Base-by-base conservation (phyloP, 2,888 invertebrate species). In the Andrena camellia region DNA sequence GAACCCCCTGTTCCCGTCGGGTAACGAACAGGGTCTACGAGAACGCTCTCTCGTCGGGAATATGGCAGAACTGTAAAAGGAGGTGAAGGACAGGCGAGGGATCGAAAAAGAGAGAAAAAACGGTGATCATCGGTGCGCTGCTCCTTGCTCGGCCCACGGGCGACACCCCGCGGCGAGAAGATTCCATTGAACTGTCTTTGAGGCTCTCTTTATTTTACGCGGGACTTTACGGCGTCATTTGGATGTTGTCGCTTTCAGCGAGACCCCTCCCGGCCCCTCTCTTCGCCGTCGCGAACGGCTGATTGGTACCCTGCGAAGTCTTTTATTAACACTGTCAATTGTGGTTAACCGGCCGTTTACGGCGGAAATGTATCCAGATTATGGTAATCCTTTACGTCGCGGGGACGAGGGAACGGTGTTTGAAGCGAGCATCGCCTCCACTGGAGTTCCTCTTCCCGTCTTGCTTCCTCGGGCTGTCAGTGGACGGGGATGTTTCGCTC, bases 81-180 rank as follows among this genome's bases (percentile, higher is more conserved):
- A 83, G 81, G 85, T 83, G 87, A 78, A 86, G 87, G 80, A 83
- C 80, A 77, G 75, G 71, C 69, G 77, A 76, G 71, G 76, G 73
- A 69, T 75, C 78, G 72, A 50, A 67, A 35, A 66, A 35, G 67
- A 72, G 73, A 54, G 52, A 52, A 57, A 70, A 33, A 29, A 71
- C 26, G 60, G 62, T 48, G 69, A 70, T 70, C 69, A 59, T 57
- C 42, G 42, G 57, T 74, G 78, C 20, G 78, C 69, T 78, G 62
- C 78, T 74, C 10, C 60, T 68, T 64, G 17, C 17, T 13, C 68
- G 67, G 69, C 59, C 60, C 64, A 57, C 42, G 71, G 70, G 52
- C 60, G 74, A 77, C 67, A 70, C 74, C 78, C 72, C 81, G 69
- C 48, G 42, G 76, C 50, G 72, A 72, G 54, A 63, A 64, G 76